Base-by-base conservation (phyloP, 2,888 invertebrate species). In the Apotomis betuletana region DNA sequence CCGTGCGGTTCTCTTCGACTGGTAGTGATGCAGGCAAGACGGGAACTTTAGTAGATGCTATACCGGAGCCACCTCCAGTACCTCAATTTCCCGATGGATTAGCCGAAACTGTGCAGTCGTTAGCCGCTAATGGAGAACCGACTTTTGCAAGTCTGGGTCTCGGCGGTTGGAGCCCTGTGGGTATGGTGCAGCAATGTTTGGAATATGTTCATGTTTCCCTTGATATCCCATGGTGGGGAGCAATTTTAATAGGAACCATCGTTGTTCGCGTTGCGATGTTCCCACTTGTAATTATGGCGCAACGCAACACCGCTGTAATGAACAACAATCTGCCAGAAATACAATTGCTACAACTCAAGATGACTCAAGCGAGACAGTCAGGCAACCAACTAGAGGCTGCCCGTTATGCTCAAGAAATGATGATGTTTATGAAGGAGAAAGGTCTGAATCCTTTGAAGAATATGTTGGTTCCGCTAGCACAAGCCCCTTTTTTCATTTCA, bases 221-320 rank as follows among this genome's bases (percentile, higher is more conserved):
- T 10, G 97, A 96, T 78, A 76, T 99, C 10, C 99, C 99, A 0
- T 99, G 99, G 99, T 99, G 99, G 98, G 95, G 94, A 52, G 94
- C 97, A 10, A 98, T 99, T 79, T 93, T 96, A 3, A 89, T 96
- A 69, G 97, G 96, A n/a, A 99, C 99, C 0, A 73, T 97, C 1
- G 87, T 95, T 46, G 95, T 98, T 0, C 95, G 99, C 80, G 82
- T 95, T 0, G 78, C 95, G 0, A 94, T 99, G 85, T 98, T 99
- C 80, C 99, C 99, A 0, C 87, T 99, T 69, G 97, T 98, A 0
- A 94, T 99, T 67, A 87, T 96, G 80, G 92, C 97, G 0, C 98
- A 98, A 89, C 95, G 95, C 78, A 97, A 97, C 87, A 94, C 96
- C 0, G 97, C 97, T 0, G 94, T 95, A 77, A 96, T 98, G 96